Conservation (phyloP, 2,888 invertebrate species). For the Tillus elongatus region DNA sequence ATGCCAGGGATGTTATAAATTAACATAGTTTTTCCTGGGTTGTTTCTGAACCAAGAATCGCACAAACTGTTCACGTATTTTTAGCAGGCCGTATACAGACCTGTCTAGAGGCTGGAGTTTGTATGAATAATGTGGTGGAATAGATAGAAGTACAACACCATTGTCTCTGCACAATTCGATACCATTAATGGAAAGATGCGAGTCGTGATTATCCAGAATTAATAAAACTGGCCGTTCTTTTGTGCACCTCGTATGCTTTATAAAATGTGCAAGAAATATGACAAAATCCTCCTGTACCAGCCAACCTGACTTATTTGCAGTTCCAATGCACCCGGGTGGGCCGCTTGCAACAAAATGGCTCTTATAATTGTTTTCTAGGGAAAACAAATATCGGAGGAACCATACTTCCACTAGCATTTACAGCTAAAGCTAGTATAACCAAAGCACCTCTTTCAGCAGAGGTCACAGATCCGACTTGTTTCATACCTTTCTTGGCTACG, state of each 20-base stretch:
- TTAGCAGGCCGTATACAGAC: conserved; percentile 9
- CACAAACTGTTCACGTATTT: too few relatives aligned
- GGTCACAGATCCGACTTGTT: too few relatives aligned
- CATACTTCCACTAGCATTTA: conserved; percentile 24
- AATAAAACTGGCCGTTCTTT: not conserved
- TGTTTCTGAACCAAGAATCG: too few relatives aligned
- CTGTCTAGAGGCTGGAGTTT: conserved; percentile 14
- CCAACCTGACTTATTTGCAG: conserved; percentile 9
- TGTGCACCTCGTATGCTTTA: not conserved
- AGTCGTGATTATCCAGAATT: too few relatives aligned
- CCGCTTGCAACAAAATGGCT: conserved; percentile 6
- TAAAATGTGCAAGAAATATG: conserved; percentile 7
- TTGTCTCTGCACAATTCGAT: too few relatives aligned
- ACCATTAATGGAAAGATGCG: too few relatives aligned
- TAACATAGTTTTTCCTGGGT: too few relatives aligned
- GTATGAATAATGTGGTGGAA: conserved; percentile 16
- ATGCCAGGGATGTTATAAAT: too few relatives aligned
- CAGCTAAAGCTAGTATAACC: conserved; percentile 24
- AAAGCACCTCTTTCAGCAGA: conserved; percentile 27
- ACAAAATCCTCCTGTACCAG: conserved; percentile 7
- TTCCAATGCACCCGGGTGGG: conserved; percentile 6
- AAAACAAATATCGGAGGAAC: too few relatives aligned
- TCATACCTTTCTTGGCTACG: conserved; percentile 25
- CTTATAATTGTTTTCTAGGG: conserved; percentile 13
- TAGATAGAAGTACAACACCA: conserved; percentile 10